Base-by-base conservation (phyloP, 2,797 vertebrate species). In the Saxicola maurus region DNA sequence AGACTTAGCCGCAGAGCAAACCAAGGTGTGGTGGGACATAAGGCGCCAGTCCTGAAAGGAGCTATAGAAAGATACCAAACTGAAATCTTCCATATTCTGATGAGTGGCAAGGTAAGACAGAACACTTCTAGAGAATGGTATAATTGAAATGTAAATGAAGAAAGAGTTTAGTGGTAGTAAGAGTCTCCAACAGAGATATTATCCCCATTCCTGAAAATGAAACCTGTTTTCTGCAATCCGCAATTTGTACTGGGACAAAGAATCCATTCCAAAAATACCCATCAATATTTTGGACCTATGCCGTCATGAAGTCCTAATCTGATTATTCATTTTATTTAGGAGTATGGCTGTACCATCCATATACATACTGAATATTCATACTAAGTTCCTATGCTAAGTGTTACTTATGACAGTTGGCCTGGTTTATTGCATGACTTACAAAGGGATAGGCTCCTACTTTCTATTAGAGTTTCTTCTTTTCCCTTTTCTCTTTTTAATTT, bases 401-500 rank as follows among this genome's bases (percentile, higher is more conserved):
- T 72, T 75, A 40, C 12, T 84, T 64, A 38, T 0, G 80, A n/a
- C 27, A 64, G 5, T 7, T 57, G 73, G 18, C 16, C 25, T 60
- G 11, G 5, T 5, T 68, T 79, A 13, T 9, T 55, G 9, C 7
- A 25, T 51, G 21, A 46, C 3, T 25, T 51, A 31, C 1, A 43
- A 53, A 62, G 65, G 61, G 2, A 7, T 13, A 40, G 59, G 24
- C 43, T 82, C 9, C 18, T 73, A 20, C 12, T 43, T 62, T 25
- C 14, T 80, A 1, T 33, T 40, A 60, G 17, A 48, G 23, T 17
- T 42, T 53, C 13, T 11, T 68, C 4, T 65, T 76, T 68, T n/a
- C 15, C 10, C 1, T 43, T 57, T 71, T 46, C 52, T 7, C 0
- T 52, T n/a, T 9, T 4, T 11, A 3, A 48, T 5, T 37, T 51